Base-by-base conservation (phyloP, 2,113 vertebrate species). In the Collichthys lucidus region DNA sequence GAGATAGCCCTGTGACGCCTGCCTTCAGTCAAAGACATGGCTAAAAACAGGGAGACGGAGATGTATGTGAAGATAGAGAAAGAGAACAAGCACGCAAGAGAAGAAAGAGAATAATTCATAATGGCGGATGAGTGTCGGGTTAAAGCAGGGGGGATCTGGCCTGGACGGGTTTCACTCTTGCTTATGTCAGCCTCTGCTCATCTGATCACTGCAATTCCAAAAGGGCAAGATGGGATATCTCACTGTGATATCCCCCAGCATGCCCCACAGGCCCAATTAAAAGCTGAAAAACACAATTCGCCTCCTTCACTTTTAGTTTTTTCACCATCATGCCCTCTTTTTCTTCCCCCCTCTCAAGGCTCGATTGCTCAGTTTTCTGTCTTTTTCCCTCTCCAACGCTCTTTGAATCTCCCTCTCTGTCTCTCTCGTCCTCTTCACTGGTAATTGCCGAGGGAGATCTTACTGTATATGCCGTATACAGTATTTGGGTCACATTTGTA, bases 261-360 rank as follows among this genome's bases (percentile, higher is more conserved):
- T 29, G 70, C 74, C 90, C 79, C 76, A 76, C 61, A 81, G 88
- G 86, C 77, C 86, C 88, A 92, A 92, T 92, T 92, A 92, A 85
- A 83, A 76, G 52, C 78, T 26, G 72, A 82, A 88, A 80, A 87
- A 84, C 49, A 79, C 52, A 68, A 82, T 74, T 73, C 35, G 1
- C 59, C 69, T 72, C 26, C 12, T 75, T 85, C 67, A 79, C 50
- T 49, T 56, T 20, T 40, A 2, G n/a, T 71, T 61, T 42, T 78
- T 74, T 83, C n/a, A 42, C 50, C 67, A 29, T 22, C 44, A 55
- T 49, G 26, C 42, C 61, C 56, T 44, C 12, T 7, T 50, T 69
- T 64, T 57, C n/a, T 69, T 16, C 14, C 53, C 11, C 49, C n/a
- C 70, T 61, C 64, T 49, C 3, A 3, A 22, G 42, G 49, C 22